Evolutionary conservation across 2,888 invertebrate genomes (phyloP), one percentile per base, ranked within the genome.

Genomic region (Leptodirus hochenwartii): DNA sequence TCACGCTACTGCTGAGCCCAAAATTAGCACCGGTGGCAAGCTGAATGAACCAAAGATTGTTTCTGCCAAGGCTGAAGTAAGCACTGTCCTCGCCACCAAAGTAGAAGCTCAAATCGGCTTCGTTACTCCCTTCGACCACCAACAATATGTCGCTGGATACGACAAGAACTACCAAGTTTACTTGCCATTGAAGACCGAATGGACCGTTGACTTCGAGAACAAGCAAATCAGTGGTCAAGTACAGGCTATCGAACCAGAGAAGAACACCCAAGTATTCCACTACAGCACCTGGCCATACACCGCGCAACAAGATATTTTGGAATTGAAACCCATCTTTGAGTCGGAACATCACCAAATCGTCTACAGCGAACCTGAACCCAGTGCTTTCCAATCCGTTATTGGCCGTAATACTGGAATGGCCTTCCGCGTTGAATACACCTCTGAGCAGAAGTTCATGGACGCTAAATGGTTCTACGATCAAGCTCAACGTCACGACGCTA

Each of bases 221-320:
- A 48, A 53, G 2, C 51, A 59, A 33, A 27, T 63, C 3, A 50
- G 60, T 33, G 32, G 66, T 9, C 57, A 57, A 38, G 12, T 70
- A 3, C 53, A 59, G 34, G 45, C 60, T 6, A 46, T 59, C 5
- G 50, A 58, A 27, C 50, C 56, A 6, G 58, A 64, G 14, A 53
- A 62, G 35, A 58, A 63, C 15, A 50, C 54, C 10, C 62, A 58
- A 13, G 39, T 71, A 6, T 45, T 61, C 23, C 69, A 74, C 42
- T 61, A 55, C 50, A 69, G 68, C 42, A 59, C 62, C 2, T 59
- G 63, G 57, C 75, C 76, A 3, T 77, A 66, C 51, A 68, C 68
- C 8, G 50, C 67, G 1, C 58, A 53, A 37, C 61, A 64, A 42
- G 59, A 68, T 41, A 62, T 68, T 38, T 56, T 65, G 27, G 50